These are phyloP conservation scores for Euura saliciscinereae DNA, from an alignment of 1,140 invertebrate species.

Conservation along the genomic window DNA sequence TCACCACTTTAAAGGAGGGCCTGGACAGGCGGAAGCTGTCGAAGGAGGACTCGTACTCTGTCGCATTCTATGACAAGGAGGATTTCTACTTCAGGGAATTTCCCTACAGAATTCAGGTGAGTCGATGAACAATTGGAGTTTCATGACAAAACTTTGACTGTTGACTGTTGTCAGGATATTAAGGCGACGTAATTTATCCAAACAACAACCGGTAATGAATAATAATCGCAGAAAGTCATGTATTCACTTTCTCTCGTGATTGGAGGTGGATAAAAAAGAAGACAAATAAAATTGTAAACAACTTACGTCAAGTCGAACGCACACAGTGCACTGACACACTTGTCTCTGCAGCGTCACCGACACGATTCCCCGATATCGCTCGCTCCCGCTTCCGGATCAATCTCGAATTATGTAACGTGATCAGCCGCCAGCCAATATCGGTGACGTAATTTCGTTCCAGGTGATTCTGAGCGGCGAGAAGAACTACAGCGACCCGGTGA, in stretches of 20 bases:
- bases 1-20: slow-evolving; percentile 88
- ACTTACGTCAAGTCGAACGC: neutral
- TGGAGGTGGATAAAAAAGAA: neutral
- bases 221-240: neutral
- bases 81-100: slow-evolving; percentile 90
- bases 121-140: slow-evolving; percentile 6
- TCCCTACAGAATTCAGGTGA: slow-evolving; percentile 87
- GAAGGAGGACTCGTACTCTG: slow-evolving; percentile 87
- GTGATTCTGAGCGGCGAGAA: slow-evolving; percentile 85
- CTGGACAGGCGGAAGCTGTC: slow-evolving; percentile 86
- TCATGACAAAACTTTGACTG: no score
- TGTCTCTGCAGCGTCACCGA: neutral
- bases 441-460: slow-evolving; percentile 57
- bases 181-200: no score
- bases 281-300: neutral
- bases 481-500: slow-evolving; percentile 82
- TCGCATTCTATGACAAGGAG: slow-evolving; percentile 88
- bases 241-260: neutral
- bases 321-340: neutral
- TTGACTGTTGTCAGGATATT: no score
- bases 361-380: neutral
- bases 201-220: neutral
- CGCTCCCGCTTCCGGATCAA: no score
- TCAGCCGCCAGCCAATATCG: no score
- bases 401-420: neutral